Evolutionary conservation across 1,140 invertebrate species (phyloP), one percentile per base, ranked within the genome.

Genomic region (Hirudo medicinalis): DNA sequence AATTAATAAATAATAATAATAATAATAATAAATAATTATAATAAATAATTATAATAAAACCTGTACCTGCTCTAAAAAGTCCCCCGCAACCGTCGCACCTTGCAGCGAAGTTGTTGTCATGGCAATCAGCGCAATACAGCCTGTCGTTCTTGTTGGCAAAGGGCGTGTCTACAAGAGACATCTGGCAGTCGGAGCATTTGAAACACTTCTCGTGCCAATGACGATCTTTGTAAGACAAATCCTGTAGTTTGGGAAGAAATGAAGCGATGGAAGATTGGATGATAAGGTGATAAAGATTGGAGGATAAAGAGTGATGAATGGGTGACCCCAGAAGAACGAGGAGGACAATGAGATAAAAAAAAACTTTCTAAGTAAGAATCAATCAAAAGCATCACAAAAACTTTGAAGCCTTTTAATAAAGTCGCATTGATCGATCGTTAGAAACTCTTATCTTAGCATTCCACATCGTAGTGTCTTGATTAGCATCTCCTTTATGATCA

Each of bases 131-230:
- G 83, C 97, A 99, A 85, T 97, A 99, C 83, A 99, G 96, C 84
- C 94, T 92, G 25, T 87, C 86, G 75, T 86, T 83, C 77, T 99
- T 98, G 78, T 92, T 93, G 76, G 95, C 97, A 81, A 99, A 99
- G 80, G 97, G 95, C 86, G 97, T 96, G 86, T 98, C 95, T 70
- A 99, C 95, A 79, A 99, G 87, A 68, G 93, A 96, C 76, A 94
- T 89, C 81, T 92, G 89, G 85, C 97, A 99, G 84, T 94, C 96
- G 83, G 88, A 89, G 86, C 97, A 99, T 78, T 97, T 87, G 88
- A 99, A 99, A 82, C 97, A 99, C 55, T 77, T 78, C 85, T 98
- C 95, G 83, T 98, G 95, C 95, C 95, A 99, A 82, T 99, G 96
- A 84, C 77, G 74, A 40, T 99, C 96, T 85, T 99, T 99, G 88